Base-by-base conservation (phyloP, 1,140 invertebrate species). In the Augochlora pura region DNA sequence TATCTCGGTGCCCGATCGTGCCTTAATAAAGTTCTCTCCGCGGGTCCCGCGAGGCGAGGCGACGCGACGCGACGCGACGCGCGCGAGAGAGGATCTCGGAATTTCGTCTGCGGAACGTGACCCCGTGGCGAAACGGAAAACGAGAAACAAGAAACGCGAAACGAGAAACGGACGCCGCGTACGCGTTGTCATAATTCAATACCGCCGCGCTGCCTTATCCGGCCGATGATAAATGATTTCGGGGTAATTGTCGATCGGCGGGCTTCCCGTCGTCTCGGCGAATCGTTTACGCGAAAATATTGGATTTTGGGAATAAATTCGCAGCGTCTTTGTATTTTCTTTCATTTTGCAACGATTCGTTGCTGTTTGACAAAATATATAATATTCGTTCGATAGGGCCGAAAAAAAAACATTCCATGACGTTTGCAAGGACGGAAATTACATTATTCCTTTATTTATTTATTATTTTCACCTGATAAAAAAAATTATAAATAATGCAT, bases 21-120 rank as follows among this genome's bases (percentile, higher is more conserved):
- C 82, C 84, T 85, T 85, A 85, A 85, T 85, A 85, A 85, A 85
- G 82, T 85, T 85, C 83, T 85, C n/a, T n/a, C n/a, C n/a, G n/a
- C n/a, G n/a, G n/a, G n/a, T n/a, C 82, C 77, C 32, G 23, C 64
- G 1, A 32, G 1, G 32, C 32, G 32, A 32, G 32, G 32, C 32
- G 32, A 32, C 32, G 23, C 64, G 1, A n/a, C n/a, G 32, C 32
- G 32, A 32, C 1, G 32, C 32, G 32, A 32, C 32, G 23, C 64
- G 1, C n/a, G n/a, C n/a, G n/a, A n/a, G n/a, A 23, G 57, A 42
- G 25, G 46, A 78, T 72, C 49, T 6, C 23, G 69, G 69, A 78
- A 78, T 78, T 64, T 72, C 68, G 76, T 63, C 39, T 59, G 66
- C 49, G 23, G 75, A 70, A 77, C 75, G 75, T 77, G 75, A 77